Base-by-base conservation (phyloP, 2,797 vertebrate species). In the Gastrophryne carolinensis region DNA sequence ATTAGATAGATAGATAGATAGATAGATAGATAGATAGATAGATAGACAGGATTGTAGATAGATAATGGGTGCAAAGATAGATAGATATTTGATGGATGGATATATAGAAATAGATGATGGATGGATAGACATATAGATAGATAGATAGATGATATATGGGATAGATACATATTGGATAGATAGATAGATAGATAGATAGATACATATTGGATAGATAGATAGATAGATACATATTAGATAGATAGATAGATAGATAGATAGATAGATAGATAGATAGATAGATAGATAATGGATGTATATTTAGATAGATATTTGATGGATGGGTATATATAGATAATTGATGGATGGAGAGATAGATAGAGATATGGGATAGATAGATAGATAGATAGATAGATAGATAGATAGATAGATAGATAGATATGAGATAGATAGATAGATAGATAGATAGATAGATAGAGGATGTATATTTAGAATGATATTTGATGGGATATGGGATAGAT, bases 101-200 rank as follows among this genome's bases (percentile, higher is more conserved):
- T 49, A 49, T 7, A 7, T 49, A 49, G 44, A 49, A n/a, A 34
- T 34, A 34, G 9, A 34, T 4, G 30, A 9, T 34, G 9, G 4
- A 34, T 4, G 9, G 9, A 49, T 49, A 5, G 6, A 49, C 19
- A 5, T 5, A 7, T 49, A 49, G 6, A 7, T 49, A 49, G 44
- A 49, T 49, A 49, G 44, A 34, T 34, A 34, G 9, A 34, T 4
- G 30, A 9, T 34, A 34, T 34, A 34, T 4, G 9, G 9, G 30
- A 34, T 4, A 34, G 9, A n/a, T n/a, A 9, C 30, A 34, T 4
- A 4, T 8, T 35, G 2, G 39, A 53, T 53, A 24, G 57, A 60
- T 60, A 39, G 57, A 39, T 58, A 58, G 56, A 58, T 58, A 58
- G 56, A 57, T 57, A 57, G 54, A 57, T 34, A 34, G 54, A 57